Evolutionary conservation across 2,888 invertebrate species (phyloP), one percentile per base, ranked within the genome.

Genomic region (Incurvaria masculella): DNA sequence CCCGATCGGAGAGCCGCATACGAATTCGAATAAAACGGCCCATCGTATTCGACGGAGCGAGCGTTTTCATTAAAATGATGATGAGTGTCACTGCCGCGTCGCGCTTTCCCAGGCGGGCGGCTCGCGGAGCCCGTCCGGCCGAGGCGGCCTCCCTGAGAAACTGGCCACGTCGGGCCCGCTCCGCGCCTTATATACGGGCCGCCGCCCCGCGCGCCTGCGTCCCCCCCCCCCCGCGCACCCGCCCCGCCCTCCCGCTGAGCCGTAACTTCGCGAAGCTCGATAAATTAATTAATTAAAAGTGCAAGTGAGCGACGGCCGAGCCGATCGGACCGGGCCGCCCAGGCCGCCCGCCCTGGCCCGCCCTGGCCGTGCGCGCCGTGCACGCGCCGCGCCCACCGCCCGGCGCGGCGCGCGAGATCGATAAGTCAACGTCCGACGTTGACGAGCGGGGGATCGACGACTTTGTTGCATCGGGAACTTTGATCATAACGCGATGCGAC

Each of bases 231-330:
- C n/a, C n/a, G n/a, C n/a, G n/a, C n/a, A n/a, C n/a, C n/a, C n/a
- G n/a, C n/a, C n/a, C n/a, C n/a, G 64, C 62, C 64, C 71, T 64
- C 72, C 76, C 72, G 71, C 74, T 73, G 76, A 76, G 73, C 74
- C 72, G 76, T 75, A 73, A 75, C 72, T 69, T 66, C 70, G 70
- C 73, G 74, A 68, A 73, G 48, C 71, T 68, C 76, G 68, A 79
- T 79, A 79, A 79, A 79, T 79, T 76, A 79, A 79, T 79, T 78
- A 79, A 79, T 79, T 79, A 79, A 76, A 78, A 79, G 78, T 79
- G 76, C 76, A 76, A 79, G 78, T 78, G 75, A 79, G 72, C 71
- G 78, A 78, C 45, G 43, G 47, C 48, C 39, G 45, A 21, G 45
- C 44, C 41, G 38, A 44, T 18, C 48, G 39, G 42, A 33, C 43